Conservation (phyloP, 1,140 invertebrate genomes). For the Eupristina koningsbergeri region DNA sequence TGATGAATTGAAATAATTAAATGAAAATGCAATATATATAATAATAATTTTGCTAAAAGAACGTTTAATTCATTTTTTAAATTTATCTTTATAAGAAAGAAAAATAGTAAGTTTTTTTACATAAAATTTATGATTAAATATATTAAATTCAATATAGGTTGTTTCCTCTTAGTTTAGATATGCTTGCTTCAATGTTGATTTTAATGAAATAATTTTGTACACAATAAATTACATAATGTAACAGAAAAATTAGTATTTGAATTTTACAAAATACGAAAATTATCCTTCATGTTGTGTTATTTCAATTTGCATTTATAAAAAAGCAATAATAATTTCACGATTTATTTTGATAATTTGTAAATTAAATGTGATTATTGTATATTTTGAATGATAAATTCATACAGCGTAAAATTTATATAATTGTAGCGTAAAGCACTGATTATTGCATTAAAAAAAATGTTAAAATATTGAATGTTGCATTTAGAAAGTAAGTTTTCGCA, state of each 20-base stretch:
- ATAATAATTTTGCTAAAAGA: too few species aligned
- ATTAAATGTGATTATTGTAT: constrained; percentile 1
- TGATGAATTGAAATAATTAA: not conserved
- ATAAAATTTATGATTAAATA: not conserved
- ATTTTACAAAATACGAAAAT: too few species aligned
- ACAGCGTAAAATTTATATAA: constrained; percentile 13
- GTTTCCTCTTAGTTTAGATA: too few species aligned
- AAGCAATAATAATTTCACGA: not conserved
- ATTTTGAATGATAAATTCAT: not conserved
- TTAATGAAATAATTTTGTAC: too few species aligned
- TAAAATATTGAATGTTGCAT: not conserved
- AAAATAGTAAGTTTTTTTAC: not conserved
- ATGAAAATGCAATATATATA: not conserved
- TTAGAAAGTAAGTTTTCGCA: not conserved
- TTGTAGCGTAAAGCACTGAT: not conserved
- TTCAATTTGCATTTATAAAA: not conserved
- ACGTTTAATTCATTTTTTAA: not conserved
- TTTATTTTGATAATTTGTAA: not conserved
- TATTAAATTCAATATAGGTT: too few species aligned
- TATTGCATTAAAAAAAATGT: too few species aligned
- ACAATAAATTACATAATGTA: too few species aligned
- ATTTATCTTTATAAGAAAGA: not conserved
- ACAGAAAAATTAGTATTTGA: too few species aligned
- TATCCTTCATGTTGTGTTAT: too few species aligned
- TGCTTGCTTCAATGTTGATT: too few species aligned